Evolutionary conservation across 2,797 vertebrate species (phyloP), one percentile per base, ranked within the genome.

Genomic region (Hybognathus amarus): DNA sequence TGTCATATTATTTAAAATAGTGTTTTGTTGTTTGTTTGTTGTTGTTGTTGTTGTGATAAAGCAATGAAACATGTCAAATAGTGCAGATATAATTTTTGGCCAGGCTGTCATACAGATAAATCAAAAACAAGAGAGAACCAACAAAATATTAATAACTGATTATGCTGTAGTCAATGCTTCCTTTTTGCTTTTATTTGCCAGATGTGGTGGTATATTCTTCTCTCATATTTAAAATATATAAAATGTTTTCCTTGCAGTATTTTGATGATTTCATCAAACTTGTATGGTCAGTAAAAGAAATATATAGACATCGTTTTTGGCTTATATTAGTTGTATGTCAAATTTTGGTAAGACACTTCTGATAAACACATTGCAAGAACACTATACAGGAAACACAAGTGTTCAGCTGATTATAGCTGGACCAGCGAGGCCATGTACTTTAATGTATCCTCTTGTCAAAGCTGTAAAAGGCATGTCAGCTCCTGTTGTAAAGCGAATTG

Each of bases 401-500:
- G 22, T 24, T 22, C 47, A 77, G 47, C 6, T 77, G 81, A 45
- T 77, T 56, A 42, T 20, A 76, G 17, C 54, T 11, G 17, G 27
- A 64, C 76, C 9, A 22, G n/a, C 5, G 12, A 59, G 10, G 10
- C 3, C 12, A 45, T 13, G 42, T 45, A 45, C 42, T 12, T 0
- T 45, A 45, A 27, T 13, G 13, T 27, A 47, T 36, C 45, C 36
- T 50, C 54, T 70, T 59, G 61, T 63, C 68, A 81, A 63, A 38
- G 36, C n/a, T 36, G 30, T 33, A 52, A 67, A 64, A 45, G 61
- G 45, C 61, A 69, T 69, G 85, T 85, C 42, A 36, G 24, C 79
- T 80, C 30, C 6, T 81, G 85, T 79, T 80, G 73, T 74, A 85
- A 83, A 70, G 30, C 66, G 20, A 40, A 42, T 78, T 85, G 73